Percentiles rank a stretch among this genome's conserved stretches.
Conservation (phyloP, 2,113 vertebrate genomes). For the Eupsittula cactorum region DNA sequence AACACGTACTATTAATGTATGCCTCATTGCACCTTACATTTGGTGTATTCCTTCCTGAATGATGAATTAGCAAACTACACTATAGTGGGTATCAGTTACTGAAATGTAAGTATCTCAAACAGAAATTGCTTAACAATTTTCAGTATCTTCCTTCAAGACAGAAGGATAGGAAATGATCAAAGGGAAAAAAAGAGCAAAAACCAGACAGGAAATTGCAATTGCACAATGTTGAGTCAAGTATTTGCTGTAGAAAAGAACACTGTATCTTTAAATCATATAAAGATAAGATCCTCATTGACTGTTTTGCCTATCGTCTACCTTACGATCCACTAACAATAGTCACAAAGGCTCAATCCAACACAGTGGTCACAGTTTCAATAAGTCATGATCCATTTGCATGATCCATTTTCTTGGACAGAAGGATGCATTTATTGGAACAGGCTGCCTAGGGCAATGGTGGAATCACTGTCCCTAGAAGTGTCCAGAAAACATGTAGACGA, state of each 20-base stretch:
- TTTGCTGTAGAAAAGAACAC: not conserved
- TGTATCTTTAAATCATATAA: not conserved
- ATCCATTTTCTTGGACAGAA: not conserved
- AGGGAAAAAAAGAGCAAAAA: not conserved
- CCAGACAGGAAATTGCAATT: not conserved
- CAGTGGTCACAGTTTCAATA: not conserved
- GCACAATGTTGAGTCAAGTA: not conserved
- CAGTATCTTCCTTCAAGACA: not conserved
- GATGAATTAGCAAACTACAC: not conserved
- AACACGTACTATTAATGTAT: not conserved
- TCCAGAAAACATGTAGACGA: not conserved
- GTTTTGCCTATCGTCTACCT: not conserved
- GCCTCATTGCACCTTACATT: not conserved
- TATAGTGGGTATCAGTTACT: not conserved
- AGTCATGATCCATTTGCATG: not conserved
- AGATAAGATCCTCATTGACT: not conserved
- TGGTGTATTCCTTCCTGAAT: not conserved
- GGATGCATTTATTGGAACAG: not conserved
- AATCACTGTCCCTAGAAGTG: not conserved
- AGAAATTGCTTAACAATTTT: not conserved
- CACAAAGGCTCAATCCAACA: not conserved
- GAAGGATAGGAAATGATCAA: not conserved
- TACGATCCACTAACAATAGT: rapidly evolving
- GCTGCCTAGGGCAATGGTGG: not conserved
- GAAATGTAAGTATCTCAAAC: not conserved